A percentile compares a stretch with the other conserved stretches of the same genome.
Conservation (phyloP, 2,113 vertebrate genomes). For the Thermophis baileyi region DNA sequence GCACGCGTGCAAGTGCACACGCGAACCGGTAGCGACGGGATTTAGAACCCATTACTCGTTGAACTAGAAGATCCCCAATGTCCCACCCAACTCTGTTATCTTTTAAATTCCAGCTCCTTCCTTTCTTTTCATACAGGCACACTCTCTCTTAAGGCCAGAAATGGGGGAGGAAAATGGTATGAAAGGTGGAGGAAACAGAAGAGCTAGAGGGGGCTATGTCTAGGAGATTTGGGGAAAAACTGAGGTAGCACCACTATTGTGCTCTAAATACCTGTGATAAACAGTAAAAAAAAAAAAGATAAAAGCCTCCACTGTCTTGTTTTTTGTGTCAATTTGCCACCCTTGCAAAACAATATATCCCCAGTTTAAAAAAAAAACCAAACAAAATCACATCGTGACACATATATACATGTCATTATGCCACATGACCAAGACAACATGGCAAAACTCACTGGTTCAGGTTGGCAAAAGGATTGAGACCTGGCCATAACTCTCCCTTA, state of each 20-base stretch:
- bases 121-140: not conserved
- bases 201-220: not conserved
- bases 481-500: not conserved
- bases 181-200: not conserved
- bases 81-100: not conserved
- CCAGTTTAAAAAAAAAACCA: not conserved
- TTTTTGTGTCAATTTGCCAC: not conserved
- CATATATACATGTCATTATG: not conserved
- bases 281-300: not conserved
- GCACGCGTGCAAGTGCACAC: no score
- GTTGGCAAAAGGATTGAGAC: not conserved
- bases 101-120: not conserved
- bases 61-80: not conserved
- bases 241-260: not conserved
- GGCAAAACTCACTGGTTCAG: not conserved
- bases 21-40: no score
- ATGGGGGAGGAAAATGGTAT: not conserved
- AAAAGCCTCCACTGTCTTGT: not conserved
- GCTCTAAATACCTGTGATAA: not conserved
- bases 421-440: not conserved
- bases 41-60: no score
- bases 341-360: not conserved
- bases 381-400: not conserved
- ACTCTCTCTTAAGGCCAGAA: not conserved
- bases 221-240: not conserved